A percentile compares a stretch with the other conserved stretches of the same genome.
Evolutionary conservation across 2,888 invertebrate species (phyloP).

Genomic region (Spisula solida): DNA sequence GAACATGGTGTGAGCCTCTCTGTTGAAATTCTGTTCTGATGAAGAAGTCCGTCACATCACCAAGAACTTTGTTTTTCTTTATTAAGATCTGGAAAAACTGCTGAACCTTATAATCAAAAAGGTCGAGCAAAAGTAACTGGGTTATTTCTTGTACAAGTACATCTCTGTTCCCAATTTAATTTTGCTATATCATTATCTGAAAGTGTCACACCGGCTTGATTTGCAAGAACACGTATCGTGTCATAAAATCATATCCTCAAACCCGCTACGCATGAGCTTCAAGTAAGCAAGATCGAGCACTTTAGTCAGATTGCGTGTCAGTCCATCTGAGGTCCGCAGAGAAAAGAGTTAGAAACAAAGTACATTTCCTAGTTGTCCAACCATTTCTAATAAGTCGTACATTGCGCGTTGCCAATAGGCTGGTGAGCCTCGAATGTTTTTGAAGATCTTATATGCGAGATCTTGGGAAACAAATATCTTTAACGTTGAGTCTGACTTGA

Average conservation of each 20-base stretch:
- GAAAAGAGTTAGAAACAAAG: conserved; percentile 62
- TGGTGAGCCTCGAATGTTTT: conserved; percentile 56
- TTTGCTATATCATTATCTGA: conserved; percentile 49
- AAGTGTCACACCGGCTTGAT: conserved; percentile 31
- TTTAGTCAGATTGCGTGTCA: conserved; percentile 53
- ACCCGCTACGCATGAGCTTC: too few species aligned
- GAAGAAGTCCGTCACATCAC: too few species aligned
- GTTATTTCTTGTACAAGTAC: conserved; percentile 57
- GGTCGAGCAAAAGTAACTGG: conserved; percentile 66
- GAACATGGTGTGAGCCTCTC: conserved; percentile 43
- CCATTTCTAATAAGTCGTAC: conserved; percentile 57
- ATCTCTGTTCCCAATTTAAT: conserved; percentile 60
- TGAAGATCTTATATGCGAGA: conserved; percentile 38
- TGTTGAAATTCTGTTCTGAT: conserved; percentile 50
- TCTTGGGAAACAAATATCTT: conserved; percentile 26
- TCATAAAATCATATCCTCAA: too few species aligned
- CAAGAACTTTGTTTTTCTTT: too few species aligned
- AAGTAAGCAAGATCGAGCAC: conserved; percentile 40
- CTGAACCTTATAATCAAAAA: conserved; percentile 62
- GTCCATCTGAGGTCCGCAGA: conserved; percentile 58
- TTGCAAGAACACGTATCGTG: too few species aligned
- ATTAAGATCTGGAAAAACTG: conserved; percentile 48
- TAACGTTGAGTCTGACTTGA: neutral
- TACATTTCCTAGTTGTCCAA: conserved; percentile 54
- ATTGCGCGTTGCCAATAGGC: conserved; percentile 58